These are phyloP conservation scores for Dendrolimus punctatus DNA, from an alignment of 1,140 invertebrate genomes.

Conservation along the genomic window DNA sequence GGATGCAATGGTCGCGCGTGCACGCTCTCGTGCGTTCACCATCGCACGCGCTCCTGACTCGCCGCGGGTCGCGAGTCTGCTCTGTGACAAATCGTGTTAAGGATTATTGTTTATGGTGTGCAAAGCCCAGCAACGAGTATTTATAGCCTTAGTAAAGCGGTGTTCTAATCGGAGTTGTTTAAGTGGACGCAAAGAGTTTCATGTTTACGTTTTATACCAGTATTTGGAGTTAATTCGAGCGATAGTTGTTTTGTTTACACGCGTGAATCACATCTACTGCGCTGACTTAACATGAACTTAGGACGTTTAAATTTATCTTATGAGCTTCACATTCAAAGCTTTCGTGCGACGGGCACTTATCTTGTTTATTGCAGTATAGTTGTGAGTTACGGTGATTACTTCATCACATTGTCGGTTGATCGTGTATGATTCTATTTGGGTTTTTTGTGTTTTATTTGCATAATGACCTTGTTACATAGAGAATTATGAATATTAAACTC, in stretches of 20 bases:
- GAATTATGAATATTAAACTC: no score
- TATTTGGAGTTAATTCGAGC: conserved; percentile 45
- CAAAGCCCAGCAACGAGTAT: conserved; percentile 33
- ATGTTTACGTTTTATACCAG: conserved; percentile 52
- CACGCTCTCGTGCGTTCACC: conserved; percentile 32
- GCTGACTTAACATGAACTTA: conserved; percentile 30
- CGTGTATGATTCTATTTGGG: no score
- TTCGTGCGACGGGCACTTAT: neutral
- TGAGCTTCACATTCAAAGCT: conserved; percentile 5
- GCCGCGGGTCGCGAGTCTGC: conserved; percentile 20
- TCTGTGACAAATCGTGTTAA: conserved; percentile 39
- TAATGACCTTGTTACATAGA: no score
- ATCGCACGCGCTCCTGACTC: conserved; percentile 25
- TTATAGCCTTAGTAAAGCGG: conserved; percentile 33
- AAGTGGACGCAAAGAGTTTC: conserved; percentile 46
- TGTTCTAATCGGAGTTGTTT: conserved; percentile 32
- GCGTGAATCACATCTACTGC: conserved; percentile 44
- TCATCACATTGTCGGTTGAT: no score
- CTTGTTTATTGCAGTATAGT: no score
- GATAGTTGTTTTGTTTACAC: conserved; percentile 47
- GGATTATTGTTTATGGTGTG: conserved; percentile 44
- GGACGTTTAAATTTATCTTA: conserved; percentile 15
- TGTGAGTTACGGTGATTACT: no score
- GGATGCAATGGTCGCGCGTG: conserved; percentile 51
- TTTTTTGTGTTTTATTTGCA: no score